A percentile compares a stretch with the other conserved stretches of the same genome.
Evolutionary conservation across 2,113 vertebrate species (phyloP).

Genomic region (Anoura caudifer): DNA sequence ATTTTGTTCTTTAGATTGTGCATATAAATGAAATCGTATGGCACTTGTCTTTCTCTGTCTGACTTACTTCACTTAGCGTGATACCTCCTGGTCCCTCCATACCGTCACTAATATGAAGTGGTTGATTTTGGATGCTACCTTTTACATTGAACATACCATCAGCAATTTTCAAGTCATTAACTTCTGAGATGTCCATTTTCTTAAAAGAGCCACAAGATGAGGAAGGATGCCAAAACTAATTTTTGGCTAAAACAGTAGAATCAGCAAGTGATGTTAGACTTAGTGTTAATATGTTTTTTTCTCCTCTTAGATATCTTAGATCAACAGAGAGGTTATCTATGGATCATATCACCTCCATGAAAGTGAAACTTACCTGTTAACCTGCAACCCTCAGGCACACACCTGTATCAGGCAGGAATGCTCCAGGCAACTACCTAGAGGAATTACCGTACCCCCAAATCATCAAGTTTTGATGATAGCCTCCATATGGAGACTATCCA

Average conservation of each 20-base stretch:
- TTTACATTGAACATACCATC: background rate
- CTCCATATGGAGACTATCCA: background rate
- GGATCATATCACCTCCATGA: background rate
- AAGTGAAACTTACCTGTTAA: background rate
- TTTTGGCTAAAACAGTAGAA: background rate
- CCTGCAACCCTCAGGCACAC: background rate
- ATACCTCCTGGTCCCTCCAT: background rate
- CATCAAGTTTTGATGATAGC: too few relatives aligned
- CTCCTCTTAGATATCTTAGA: background rate
- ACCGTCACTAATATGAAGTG: background rate
- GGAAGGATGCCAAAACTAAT: background rate
- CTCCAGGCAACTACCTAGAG: background rate
- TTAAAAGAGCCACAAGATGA: background rate
- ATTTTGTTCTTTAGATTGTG: too few relatives aligned
- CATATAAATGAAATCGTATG: background rate
- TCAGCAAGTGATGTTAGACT: background rate
- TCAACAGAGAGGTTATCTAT: background rate
- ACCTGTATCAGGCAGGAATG: background rate
- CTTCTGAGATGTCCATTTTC: background rate
- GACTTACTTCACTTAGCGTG: background rate
- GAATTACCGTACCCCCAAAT: background rate
- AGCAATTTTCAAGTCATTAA: background rate
- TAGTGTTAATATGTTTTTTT: background rate
- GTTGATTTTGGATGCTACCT: background rate
- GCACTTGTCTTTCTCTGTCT: background rate